Base-by-base conservation (phyloP, 2,113 vertebrate species). In the Siphamia tubifer region DNA sequence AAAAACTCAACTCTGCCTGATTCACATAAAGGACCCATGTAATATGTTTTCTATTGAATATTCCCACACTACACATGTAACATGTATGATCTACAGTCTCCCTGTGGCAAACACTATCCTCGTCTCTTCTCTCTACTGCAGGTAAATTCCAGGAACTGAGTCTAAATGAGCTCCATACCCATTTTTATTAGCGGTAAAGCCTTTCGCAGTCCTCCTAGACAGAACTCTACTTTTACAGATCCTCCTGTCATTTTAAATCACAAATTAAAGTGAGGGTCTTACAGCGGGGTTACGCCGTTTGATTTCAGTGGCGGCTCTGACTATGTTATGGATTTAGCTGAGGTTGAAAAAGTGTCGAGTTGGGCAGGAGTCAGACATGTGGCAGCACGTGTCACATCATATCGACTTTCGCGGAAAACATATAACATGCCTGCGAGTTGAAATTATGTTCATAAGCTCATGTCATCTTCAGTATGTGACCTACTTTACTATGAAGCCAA, bases 171-270 rank as follows among this genome's bases (percentile, higher is more conserved):
- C 40, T 51, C 68, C 44, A 60, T 38, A 38, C 73, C 74, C 63
- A 6, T 16, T 85, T 84, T 79, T 81, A 82, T 56, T 77, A 31
- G 60, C 40, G 58, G 44, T 77, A 67, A 83, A 79, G 25, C 11
- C 54, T 80, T 75, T 65, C 38, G 60, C 42, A 17, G 52, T 72
- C 32, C 15, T 61, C 25, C 44, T 53, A 54, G 49, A 57, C 12
- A 23, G 34, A 31, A 15, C 30, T 48, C 30, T 70, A 38, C 45
- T 61, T 31, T 28, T 15, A 23, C 13, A 48, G 53, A 58, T 63
- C 39, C 11, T 65, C 24, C 42, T 13, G 7, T 40, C 65, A 35
- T 0, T 51, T 77, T 40, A 60, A 44, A 63, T 38, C 24, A 11
- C 15, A 13, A 52, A 55, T 55, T 53, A 49, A 53, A 68, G 76